These are phyloP conservation scores for Phrixothrix hirtus DNA, from an alignment of 2,888 invertebrate species.

Conservation along the genomic window DNA sequence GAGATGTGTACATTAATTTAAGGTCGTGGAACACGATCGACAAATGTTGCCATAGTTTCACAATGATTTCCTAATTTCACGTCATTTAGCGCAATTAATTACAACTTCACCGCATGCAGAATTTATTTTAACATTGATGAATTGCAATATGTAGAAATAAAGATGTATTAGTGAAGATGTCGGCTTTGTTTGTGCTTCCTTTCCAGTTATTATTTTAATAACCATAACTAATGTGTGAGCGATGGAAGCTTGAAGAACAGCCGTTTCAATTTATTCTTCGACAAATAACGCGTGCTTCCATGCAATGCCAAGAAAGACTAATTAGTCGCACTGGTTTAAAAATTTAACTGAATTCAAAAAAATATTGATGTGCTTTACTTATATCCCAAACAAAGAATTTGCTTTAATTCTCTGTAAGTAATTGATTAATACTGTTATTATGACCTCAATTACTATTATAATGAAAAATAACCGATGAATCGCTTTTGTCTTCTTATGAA, in stretches of 20 bases:
- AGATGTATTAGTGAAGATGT: too few species aligned
- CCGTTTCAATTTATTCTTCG: conserved; percentile 23
- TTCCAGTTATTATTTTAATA: conserved; percentile 35
- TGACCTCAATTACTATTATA: too few species aligned
- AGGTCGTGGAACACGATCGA: conserved; percentile 11
- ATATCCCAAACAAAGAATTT: too few species aligned
- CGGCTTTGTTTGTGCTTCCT: conserved; percentile 22
- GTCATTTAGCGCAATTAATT: not conserved
- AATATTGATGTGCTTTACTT: too few species aligned
- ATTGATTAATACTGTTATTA: too few species aligned
- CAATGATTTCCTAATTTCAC: conserved; percentile 6
- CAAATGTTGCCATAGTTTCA: conserved; percentile 1
- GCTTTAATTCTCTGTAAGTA: too few species aligned
- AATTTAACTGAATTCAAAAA: conserved; percentile 9
- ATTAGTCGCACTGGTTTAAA: conserved; percentile 25
- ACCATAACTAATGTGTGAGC: conserved; percentile 35
- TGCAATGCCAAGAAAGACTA: conserved; percentile 21
- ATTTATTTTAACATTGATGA: not conserved
- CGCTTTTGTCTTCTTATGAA: too few species aligned
- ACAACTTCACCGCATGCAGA: not conserved
- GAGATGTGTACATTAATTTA: conserved; percentile 5
- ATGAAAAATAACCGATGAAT: too few species aligned
- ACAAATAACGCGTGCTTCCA: conserved; percentile 38
- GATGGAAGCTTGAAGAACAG: conserved; percentile 29
- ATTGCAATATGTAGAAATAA: not conserved